Base-by-base conservation (phyloP, 2,888 invertebrate genomes). In the Acleris holmiana region DNA sequence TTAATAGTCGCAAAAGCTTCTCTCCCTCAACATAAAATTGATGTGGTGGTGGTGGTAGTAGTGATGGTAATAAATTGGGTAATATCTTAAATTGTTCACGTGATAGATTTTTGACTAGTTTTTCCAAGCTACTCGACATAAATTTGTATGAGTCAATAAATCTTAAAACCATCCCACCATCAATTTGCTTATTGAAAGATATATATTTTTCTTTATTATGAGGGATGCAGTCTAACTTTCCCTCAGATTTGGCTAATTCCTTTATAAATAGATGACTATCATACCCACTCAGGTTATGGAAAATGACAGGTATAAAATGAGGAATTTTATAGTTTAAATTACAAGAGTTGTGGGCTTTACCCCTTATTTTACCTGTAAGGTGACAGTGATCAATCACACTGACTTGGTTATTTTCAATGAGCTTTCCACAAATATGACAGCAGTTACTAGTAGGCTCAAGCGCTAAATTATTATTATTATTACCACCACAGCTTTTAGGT, bases 241-340 rank as follows among this genome's bases (percentile, higher is more conserved):
- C 64, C 6, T 73, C 68, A 63, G 58, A 53, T 57, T 69, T 69
- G 40, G 71, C 73, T 8, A 78, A 69, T 47, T 72, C 73, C 41
- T 68, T 69, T 4, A 80, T n/a, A n/a, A n/a, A n/a, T n/a, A n/a
- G n/a, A n/a, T 81, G 77, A 4, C 73, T 66, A 69, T 77, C 76
- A 58, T 29, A 29, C 25, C 75, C 68, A 48, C 29, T 29, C 10
- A 29, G 10, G 10, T 65, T 68, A 56, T 75, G 74, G 64, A 77
- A 72, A 46, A 76, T 60, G 49, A 76, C 5, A n/a, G 41, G 41
- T 41, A 41, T 41, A 41, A 41, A 41, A 0, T n/a, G 41, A 58
- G 61, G 66, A 3, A 69, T 6, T 41, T 65, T 59, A 68, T 71
- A 74, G 59, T 74, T 73, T 51, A 69, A 41, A 47, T 64, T 69